Evolutionary conservation across 1,140 invertebrate species (phyloP).

Genomic region (Nylanderia fulva): DNA sequence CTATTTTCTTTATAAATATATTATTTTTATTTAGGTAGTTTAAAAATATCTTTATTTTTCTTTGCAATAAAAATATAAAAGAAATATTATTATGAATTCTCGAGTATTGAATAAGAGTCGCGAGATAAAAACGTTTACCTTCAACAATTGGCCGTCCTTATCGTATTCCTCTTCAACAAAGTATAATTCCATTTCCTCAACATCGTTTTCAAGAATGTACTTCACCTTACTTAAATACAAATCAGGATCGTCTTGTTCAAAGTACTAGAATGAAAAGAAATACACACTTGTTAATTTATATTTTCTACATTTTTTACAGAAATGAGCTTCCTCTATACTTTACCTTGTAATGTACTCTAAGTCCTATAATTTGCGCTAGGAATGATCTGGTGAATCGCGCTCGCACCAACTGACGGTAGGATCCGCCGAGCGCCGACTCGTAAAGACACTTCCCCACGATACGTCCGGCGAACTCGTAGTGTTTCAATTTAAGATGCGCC

Average conservation of each 20-base stretch:
- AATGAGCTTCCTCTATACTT: not conserved
- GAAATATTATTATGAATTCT: not conserved
- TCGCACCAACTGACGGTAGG: conserved; percentile 95
- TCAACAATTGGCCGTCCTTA: conserved; percentile 90
- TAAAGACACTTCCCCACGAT: conserved; percentile 97
- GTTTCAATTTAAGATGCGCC: conserved; percentile 92
- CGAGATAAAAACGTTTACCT: conserved; percentile 74
- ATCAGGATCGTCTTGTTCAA: conserved; percentile 98
- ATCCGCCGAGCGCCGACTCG: conserved; percentile 95
- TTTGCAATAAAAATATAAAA: not conserved
- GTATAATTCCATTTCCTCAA: conserved; percentile 93
- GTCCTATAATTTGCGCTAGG: conserved; percentile 96
- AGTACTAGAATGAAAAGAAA: conserved; percentile 89
- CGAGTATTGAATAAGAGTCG: not conserved
- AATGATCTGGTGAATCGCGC: conserved; percentile 97
- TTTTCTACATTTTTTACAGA: not conserved
- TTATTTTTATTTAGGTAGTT: no score
- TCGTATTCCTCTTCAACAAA: conserved; percentile 97
- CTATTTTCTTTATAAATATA: no score
- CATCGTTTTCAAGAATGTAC: conserved; percentile 96
- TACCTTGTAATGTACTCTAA: conserved; percentile 96
- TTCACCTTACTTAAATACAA: conserved; percentile 96
- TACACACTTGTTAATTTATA: not conserved
- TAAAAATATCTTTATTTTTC: no score
- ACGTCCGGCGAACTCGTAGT: conserved; percentile 97